Evolutionary conservation across 2,113 vertebrate genomes (phyloP).

Genomic region (Hipposideros armiger): DNA sequence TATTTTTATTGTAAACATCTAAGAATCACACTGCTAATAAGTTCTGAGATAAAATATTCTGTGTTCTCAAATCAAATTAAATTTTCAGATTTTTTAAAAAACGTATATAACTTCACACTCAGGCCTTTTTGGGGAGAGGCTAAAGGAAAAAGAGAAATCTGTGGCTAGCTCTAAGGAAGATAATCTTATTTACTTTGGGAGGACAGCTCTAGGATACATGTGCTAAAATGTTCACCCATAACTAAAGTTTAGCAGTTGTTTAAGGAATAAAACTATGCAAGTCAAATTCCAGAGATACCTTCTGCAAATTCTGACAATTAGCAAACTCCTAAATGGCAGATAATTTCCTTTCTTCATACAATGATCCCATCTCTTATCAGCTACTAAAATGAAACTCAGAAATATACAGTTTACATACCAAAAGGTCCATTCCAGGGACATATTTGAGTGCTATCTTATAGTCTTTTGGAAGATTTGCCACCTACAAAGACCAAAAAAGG

Average conservation of each 20-base stretch:
- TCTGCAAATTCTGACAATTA: conserved; percentile 46
- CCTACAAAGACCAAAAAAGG: conserved; percentile 81
- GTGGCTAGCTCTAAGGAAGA: not conserved
- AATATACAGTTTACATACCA: conserved; percentile 87
- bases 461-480: conserved; percentile 92
- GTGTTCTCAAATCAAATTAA: not conserved
- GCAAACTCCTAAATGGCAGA: conserved; percentile 17
- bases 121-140: not conserved
- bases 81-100: not conserved
- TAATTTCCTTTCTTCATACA: not conserved
- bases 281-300: conserved; percentile 11
- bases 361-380: not conserved
- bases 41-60: conserved; percentile 39
- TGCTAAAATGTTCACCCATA: not conserved
- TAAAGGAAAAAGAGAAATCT: not conserved
- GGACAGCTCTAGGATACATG: not conserved
- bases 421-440: conserved; percentile 89
- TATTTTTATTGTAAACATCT: not conserved
- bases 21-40: not conserved
- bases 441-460: conserved; percentile 91
- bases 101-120: not conserved
- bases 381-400: conserved; percentile 66
- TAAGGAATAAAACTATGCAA: not conserved
- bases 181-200: not conserved
- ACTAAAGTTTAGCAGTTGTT: not conserved